Evolutionary conservation across 2,113 vertebrate genomes (phyloP).

Genomic region (Steatornis caripensis): DNA sequence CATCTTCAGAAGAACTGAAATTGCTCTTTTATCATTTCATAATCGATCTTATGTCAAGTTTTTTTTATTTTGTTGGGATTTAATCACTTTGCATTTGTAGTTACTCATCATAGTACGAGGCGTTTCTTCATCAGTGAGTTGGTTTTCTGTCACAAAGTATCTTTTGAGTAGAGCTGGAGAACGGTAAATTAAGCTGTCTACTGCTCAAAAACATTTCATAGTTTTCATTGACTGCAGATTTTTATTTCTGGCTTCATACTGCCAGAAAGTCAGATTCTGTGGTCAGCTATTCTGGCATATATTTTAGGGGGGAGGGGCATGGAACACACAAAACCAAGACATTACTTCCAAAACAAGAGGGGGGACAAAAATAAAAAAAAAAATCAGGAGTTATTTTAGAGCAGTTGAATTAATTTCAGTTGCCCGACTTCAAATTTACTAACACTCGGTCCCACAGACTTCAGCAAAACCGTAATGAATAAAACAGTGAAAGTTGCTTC

Average conservation of each 20-base stretch:
- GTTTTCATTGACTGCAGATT: neutral
- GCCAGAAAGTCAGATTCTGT: fast-evolving
- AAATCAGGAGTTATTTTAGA: neutral
- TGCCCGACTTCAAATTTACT: neutral
- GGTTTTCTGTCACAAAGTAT: neutral
- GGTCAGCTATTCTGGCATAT: neutral
- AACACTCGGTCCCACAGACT: neutral
- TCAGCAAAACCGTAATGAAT: neutral
- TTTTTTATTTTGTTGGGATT: neutral
- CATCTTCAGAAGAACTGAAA: neutral
- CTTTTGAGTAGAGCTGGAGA: neutral
- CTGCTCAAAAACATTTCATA: neutral
- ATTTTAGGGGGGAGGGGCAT: neutral
- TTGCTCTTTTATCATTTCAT: neutral
- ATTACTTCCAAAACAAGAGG: neutral
- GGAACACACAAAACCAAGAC: too few species aligned
- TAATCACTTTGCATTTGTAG: neutral
- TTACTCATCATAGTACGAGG: neutral
- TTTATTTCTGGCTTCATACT: neutral
- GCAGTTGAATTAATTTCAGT: neutral
- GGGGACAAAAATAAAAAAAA: fast-evolving
- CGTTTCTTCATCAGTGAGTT: neutral
- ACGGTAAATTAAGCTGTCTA: neutral
- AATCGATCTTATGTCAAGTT: neutral
- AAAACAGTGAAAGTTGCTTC: neutral